Base-by-base conservation (phyloP, 2,888 invertebrate species). In the Trissolcus brochymenae region DNA sequence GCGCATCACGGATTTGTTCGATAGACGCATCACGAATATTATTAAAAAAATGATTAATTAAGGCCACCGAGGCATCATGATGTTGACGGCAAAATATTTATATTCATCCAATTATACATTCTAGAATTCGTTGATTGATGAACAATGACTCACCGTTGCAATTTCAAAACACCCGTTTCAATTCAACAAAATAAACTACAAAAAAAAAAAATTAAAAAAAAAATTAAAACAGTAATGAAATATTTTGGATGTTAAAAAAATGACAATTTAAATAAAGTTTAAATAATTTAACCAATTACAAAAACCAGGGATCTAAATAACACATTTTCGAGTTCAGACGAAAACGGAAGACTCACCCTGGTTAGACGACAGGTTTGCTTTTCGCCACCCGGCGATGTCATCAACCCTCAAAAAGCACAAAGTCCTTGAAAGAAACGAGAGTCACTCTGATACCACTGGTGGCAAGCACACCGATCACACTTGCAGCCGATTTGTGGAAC, bases 351-450 rank as follows among this genome's bases (percentile, higher is more conserved):
- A 19, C 86, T 82, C 76, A 87, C 87, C 87, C 83, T 82, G 82
- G 76, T 81, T 80, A 84, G 87, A 84, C 87, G 88, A 88, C 88
- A 88, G 88, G 87, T 80, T 88, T 87, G 83, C 79, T 74, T 78
- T 75, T 83, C 82, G 84, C 82, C 82, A 78, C 57, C 61, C 80
- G 82, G 82, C 83, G 79, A 79, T 60, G 67, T 81, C 75, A 80
- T 78, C 55, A 81, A 76, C 54, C 64, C 59, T 60, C 56, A 25
- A 53, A 54, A 70, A 65, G 43, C 73, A 76, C 76, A 72, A 78
- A 59, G 54, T 46, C 57, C 25, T 43, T 50, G 4, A 41, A 46
- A 54, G 41, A 40, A 61, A 43, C 17, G 53, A 65, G 56, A 62
- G 59, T 67, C 71, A 66, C 71, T 60, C 29, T 17, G 35, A 56